Evolutionary conservation across 64 coral and sea anemone species (phyloP).

Genomic region (Astreopora myriophthalma): DNA sequence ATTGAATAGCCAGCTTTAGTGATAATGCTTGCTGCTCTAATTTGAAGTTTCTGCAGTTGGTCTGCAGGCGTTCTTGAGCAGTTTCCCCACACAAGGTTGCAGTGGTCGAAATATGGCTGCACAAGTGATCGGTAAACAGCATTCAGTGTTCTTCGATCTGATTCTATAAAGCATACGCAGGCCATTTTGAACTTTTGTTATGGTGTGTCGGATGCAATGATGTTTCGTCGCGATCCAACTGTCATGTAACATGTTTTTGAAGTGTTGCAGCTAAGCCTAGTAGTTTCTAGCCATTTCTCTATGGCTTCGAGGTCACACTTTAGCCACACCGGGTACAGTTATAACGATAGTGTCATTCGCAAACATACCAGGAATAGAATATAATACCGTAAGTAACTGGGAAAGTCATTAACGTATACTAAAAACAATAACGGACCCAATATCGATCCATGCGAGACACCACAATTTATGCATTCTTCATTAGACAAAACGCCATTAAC

Average conservation of each 20-base stretch:
- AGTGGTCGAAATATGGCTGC: not conserved
- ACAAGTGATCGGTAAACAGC: not conserved
- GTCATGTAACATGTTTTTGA: not conserved
- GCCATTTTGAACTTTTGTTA: not conserved
- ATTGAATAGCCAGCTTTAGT: not conserved
- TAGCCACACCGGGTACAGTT: not conserved
- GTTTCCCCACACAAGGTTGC: not conserved
- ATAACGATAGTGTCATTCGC: no score
- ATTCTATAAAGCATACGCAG: not conserved
- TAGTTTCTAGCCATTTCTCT: conserved; percentile 3
- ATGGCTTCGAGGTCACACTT: not conserved
- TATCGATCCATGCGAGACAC: no score
- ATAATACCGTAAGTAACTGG: no score
- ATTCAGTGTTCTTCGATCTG: not conserved
- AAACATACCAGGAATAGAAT: no score
- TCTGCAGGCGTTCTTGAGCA: not conserved
- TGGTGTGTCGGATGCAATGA: not conserved
- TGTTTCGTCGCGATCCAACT: not conserved
- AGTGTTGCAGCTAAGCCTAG: conserved; percentile 18
- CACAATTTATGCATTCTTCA: no score
- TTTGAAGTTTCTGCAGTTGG: conserved; percentile 17
- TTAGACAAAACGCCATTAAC: no score
- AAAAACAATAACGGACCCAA: no score
- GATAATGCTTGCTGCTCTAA: not conserved
- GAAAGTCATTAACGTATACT: no score